Base-by-base conservation (phyloP, 2,888 invertebrate species). In the Anoplius nigerrimus region DNA sequence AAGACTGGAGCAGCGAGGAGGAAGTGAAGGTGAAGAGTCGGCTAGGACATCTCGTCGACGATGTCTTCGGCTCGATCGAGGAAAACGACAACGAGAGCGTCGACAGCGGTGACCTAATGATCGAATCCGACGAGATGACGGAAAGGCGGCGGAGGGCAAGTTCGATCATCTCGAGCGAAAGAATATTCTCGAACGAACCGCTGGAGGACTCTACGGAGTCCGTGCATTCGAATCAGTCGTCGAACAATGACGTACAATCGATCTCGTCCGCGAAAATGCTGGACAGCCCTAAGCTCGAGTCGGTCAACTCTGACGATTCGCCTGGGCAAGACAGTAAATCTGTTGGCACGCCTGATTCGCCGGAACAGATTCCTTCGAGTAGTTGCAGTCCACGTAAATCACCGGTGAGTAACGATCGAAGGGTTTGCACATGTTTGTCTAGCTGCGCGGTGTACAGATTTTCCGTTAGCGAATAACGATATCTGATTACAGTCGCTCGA, bases 1-100 rank as follows among this genome's bases (percentile, higher is more conserved):
- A 79, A 42, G 75, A 78, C 20, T 82, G 78, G 76, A 82, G 78
- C 61, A 79, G 69, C 48, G 82, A 82, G 13, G 80, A 80, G 5
- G 73, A 70, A 2, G 2, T 45, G 4, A 76, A 58, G 15, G 34
- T 46, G 11, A 48, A 48, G 48, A 48, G 48, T 68, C 64, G 34
- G 1, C 11, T 0, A 66, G 69, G 5, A 52, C 15, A 0, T 72
- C 63, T 0, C 58, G 52, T 20, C 52, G 16, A 5, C 16, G 22
- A 0, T 66, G 68, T 8, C 55, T 48, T 15, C 5, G 8, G 0
- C 53, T 45, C 4, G 13, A 53, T 4, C 13, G 60, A 68, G 18
- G 74, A 65, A 2, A 68, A 69, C 15, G 64, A 58, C 1, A 76
- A 48, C 43, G 62, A 60, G 0, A 51, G 42, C 8, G 68, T 59